Evolutionary conservation across 1,140 invertebrate genomes (phyloP).

Genomic region (Achatina immaculata): DNA sequence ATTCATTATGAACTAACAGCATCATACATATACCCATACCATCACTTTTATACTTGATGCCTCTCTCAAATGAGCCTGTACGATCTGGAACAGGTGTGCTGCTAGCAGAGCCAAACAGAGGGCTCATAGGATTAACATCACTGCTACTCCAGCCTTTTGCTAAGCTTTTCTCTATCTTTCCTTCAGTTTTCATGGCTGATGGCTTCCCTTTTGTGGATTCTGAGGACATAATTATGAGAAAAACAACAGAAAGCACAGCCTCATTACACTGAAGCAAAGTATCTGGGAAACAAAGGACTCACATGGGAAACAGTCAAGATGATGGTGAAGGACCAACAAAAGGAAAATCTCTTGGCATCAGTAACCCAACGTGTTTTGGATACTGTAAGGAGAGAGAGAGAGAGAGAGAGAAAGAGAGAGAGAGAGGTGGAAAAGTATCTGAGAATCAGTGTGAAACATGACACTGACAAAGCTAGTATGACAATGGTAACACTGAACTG

Average conservation of each 20-base stretch:
- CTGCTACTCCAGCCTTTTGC: constrained; percentile 61
- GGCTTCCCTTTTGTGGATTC: constrained; percentile 44
- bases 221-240: constrained; percentile 1
- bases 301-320: too few species aligned
- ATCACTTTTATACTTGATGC: constrained; percentile 63
- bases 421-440: too few species aligned
- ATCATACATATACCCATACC: constrained; percentile 44
- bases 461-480: too few species aligned
- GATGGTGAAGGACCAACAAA: too few species aligned
- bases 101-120: constrained; percentile 39
- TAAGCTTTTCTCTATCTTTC: constrained; percentile 55
- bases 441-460: too few species aligned
- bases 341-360: too few species aligned
- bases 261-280: not conserved
- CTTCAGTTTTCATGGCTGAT: not conserved
- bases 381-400: too few species aligned
- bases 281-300: too few species aligned
- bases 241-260: not conserved
- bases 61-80: constrained; percentile 55
- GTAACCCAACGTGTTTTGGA: too few species aligned
- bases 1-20: not conserved
- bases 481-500: too few species aligned
- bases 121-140: constrained; percentile 48
- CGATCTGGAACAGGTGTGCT: constrained; percentile 39
- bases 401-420: too few species aligned